Percentiles rank a stretch among this genome's conserved stretches.
phyloP scores from a whole-genome alignment of 2,797 vertebrate species.

The Sebastes glaucus region DNA sequence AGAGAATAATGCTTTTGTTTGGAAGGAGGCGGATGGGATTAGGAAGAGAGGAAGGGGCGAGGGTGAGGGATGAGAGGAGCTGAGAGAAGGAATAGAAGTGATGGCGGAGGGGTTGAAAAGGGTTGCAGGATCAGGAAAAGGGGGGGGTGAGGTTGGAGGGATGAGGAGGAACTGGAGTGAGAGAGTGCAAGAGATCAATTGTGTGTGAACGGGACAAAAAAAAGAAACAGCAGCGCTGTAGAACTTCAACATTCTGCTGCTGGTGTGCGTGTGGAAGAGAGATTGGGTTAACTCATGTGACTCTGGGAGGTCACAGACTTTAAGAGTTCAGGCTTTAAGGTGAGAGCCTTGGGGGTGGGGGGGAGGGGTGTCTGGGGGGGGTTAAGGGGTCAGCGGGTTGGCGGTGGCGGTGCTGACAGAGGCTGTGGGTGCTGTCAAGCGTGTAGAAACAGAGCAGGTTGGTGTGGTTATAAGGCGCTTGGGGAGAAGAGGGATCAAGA shows the following conservation, averaged over 20 bases:
- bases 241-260: conserved; percentile 17
- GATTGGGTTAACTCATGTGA: conserved; percentile 57
- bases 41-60: not conserved
- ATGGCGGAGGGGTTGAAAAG: not conserved
- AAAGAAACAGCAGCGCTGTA: not conserved
- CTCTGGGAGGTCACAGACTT: conserved; percentile 40
- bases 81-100: conserved; percentile 5
- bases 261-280: conserved; percentile 40
- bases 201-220: conserved; percentile 27
- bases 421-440: conserved; percentile 46
- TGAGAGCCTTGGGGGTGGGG: not conserved
- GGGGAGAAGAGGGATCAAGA: conserved; percentile 32
- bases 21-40: conserved; percentile 1
- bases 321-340: conserved; percentile 24
- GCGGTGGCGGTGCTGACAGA: conserved; percentile 15
- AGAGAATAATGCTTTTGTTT: conserved; percentile 6
- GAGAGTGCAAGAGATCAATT: conserved; percentile 38
- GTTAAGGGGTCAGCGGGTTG: conserved; percentile 28
- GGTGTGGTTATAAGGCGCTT: not conserved
- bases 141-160: not conserved
- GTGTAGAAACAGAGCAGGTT: conserved; percentile 25
- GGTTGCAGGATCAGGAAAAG: conserved; percentile 15
- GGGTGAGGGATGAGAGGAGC: not conserved
- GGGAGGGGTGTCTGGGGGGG: not conserved
- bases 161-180: conserved; percentile 21